Evolutionary conservation across 2,113 vertebrate genomes (phyloP), one percentile per base, ranked within the genome.

Genomic region (Rhineura floridana): DNA sequence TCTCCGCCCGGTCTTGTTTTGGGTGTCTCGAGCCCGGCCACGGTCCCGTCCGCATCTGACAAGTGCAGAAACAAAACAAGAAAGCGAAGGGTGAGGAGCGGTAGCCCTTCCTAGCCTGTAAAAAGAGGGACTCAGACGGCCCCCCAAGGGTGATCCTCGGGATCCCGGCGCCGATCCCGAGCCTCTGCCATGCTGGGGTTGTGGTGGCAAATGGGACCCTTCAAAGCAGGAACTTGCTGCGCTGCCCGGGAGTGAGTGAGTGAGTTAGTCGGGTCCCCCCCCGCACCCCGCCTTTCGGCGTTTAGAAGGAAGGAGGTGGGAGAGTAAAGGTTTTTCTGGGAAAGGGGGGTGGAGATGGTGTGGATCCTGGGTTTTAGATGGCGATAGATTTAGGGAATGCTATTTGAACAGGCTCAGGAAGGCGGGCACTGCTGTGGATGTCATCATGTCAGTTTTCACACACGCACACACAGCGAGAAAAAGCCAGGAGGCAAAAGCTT

Each of bases 151-250:
- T 30, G 91, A 69, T 79, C 88, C 89, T 39, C 36, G 70, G 46
- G 69, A 44, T n/a, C 46, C 50, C 46, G 36, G 52, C 39, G 70
- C 79, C 84, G 82, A 73, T 83, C 73, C 91, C 86, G 23, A 85
- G 85, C n/a, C 91, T 93, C 92, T 86, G 87, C 93, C 95, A 94
- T 94, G 92, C 93, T 89, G 55, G 67, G 88, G 83, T n/a, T n/a
- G n/a, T n/a, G n/a, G n/a, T n/a, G 80, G 91, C 82, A 67, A 81
- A 62, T 42, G 86, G 30, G 52, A 81, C 67, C 50, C 73, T 72
- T 46, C 81, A 48, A 72, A 90, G 86, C 50, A 62, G 33, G 59
- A 72, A 72, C n/a, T 72, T 72, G 6, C 36, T n/a, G 70, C 69
- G 33, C 69, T 59, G 55, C 55, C 55, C 55, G 21, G 55, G 55